A percentile compares a stretch with the other conserved stretches of the same genome.
Evolutionary conservation across 2,113 vertebrate species (phyloP).

Genomic region (Micronycteris hirsuta): DNA sequence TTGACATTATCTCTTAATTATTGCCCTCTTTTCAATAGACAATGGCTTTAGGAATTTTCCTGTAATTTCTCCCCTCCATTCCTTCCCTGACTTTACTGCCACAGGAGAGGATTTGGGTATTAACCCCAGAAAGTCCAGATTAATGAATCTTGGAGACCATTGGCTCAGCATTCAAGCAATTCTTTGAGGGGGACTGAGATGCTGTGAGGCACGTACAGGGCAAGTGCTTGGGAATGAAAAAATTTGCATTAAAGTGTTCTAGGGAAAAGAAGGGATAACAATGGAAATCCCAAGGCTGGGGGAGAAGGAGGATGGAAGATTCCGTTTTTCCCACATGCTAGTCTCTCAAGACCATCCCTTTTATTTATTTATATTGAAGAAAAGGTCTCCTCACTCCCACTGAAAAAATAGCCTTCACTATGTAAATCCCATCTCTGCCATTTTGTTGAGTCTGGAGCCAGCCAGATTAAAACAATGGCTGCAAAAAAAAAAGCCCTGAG

Average conservation of each 20-base stretch:
- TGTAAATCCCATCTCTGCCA: constrained; percentile 75
- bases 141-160: constrained; percentile 49
- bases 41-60: constrained; percentile 73
- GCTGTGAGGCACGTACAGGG: constrained; percentile 38
- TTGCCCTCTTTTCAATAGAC: constrained; percentile 75
- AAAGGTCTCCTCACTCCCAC: constrained; percentile 60
- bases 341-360: constrained; percentile 65
- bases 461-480: constrained; percentile 75
- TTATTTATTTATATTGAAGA: constrained; percentile 66
- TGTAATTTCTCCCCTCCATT: constrained; percentile 60
- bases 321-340: constrained; percentile 76
- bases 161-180: constrained; percentile 57
- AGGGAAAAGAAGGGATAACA: constrained; percentile 59
- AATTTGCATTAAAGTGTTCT: constrained; percentile 69
- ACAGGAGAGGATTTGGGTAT: constrained; percentile 56
- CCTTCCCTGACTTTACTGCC: constrained; percentile 46
- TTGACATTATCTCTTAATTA: constrained; percentile 80
- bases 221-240: constrained; percentile 75
- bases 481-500: neutral
- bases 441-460: constrained; percentile 73
- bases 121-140: constrained; percentile 74
- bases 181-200: constrained; percentile 44
- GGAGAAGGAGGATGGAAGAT: constrained; percentile 23
- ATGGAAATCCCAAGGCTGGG: constrained; percentile 64
- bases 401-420: constrained; percentile 66